Evolutionary conservation across 2,113 vertebrate species (phyloP).

Genomic region (Bungarus multicinctus): DNA sequence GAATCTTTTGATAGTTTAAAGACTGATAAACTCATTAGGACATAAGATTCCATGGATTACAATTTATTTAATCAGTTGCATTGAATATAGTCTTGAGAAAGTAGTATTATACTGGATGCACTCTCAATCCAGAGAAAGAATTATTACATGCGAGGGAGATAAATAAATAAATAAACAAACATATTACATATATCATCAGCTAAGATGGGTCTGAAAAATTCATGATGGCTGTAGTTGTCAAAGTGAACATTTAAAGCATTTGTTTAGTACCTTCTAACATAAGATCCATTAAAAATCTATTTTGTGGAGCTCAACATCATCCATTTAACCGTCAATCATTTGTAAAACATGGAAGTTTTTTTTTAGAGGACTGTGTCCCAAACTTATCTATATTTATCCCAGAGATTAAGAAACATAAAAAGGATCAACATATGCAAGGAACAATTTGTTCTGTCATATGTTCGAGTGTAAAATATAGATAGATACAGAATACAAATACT

Average conservation of each 20-base stretch:
- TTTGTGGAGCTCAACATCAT: not conserved
- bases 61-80: not conserved
- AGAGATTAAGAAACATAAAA: not conserved
- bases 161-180: not conserved
- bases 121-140: not conserved
- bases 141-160: not conserved
- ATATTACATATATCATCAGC: not conserved
- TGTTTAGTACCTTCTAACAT: slow-evolving; percentile 13
- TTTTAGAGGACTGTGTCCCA: not conserved
- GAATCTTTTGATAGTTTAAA: not conserved
- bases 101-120: not conserved
- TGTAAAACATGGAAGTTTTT: not conserved
- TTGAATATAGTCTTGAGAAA: not conserved
- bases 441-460: not conserved
- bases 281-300: not conserved
- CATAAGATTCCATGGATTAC: not conserved
- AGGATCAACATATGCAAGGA: not conserved
- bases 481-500: not conserved
- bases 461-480: not conserved
- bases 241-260: not conserved
- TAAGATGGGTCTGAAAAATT: not conserved
- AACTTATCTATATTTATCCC: not conserved
- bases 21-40: not conserved
- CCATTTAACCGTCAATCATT: not conserved
- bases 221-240: not conserved